Conservation (phyloP, 2,797 vertebrate genomes). For the Dipus sagitta region DNA sequence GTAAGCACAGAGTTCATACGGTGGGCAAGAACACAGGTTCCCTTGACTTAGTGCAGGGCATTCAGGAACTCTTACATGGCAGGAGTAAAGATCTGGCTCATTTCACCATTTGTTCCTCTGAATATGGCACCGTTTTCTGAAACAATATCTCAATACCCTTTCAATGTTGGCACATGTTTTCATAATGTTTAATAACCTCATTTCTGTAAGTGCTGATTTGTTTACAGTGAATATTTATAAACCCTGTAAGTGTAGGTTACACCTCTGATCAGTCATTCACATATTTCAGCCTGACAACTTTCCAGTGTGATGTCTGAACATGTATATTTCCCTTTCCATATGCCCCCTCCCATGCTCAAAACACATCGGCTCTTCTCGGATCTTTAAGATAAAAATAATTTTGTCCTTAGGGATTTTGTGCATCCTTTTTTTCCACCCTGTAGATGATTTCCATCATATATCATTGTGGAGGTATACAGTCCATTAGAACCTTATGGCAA, state of each 20-base stretch:
- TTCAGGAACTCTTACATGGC: not conserved
- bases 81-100: not conserved
- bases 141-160: not conserved
- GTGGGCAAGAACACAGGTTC: not conserved
- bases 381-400: slow-evolving; percentile 38
- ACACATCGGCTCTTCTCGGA: not conserved
- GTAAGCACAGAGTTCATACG: not conserved
- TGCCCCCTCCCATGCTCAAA: too few species aligned
- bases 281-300: not conserved
- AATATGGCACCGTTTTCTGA: not conserved
- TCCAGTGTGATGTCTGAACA: not conserved
- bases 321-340: rapidly evolving
- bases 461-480: not conserved
- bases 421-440: not conserved
- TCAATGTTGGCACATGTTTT: not conserved
- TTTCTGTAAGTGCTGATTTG: not conserved
- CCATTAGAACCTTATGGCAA: not conserved
- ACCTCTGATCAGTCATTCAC: not conserved
- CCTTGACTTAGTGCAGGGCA: not conserved
- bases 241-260: not conserved
- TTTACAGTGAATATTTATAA: not conserved
- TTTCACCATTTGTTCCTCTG: not conserved
- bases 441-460: not conserved
- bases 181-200: not conserved
- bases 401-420: not conserved